A percentile compares a stretch with the other conserved stretches of the same genome.
phyloP scores from a whole-genome alignment of 2,113 vertebrate species.

The Psittacara wagleri region DNA sequence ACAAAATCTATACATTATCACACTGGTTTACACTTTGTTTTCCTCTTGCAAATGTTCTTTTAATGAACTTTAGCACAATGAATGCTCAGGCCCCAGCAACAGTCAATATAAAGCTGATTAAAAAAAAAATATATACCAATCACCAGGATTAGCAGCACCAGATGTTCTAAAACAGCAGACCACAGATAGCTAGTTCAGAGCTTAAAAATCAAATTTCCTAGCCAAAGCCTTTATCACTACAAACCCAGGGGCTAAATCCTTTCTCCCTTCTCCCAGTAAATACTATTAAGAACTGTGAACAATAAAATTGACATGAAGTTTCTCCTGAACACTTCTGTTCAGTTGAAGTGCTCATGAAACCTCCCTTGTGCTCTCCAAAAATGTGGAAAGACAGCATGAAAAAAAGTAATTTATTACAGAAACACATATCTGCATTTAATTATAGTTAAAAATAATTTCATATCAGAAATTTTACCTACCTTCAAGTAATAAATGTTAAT shows the following conservation, averaged over 20 bases:
- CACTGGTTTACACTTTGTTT: not conserved
- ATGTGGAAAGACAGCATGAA: not conserved
- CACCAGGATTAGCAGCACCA: constrained; percentile 51
- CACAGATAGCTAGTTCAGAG: constrained; percentile 38
- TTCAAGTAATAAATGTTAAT: not conserved
- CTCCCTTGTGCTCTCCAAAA: not conserved
- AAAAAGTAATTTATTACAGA: not conserved
- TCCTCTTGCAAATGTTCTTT: not conserved
- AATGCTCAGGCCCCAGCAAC: not conserved
- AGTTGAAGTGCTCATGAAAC: not conserved
- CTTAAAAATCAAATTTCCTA: constrained; percentile 59
- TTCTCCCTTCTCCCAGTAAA: not conserved
- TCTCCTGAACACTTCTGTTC: not conserved
- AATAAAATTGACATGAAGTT: not conserved
- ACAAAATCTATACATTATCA: not conserved
- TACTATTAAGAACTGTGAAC: not conserved
- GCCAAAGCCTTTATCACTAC: constrained; percentile 12
- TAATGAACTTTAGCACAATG: not conserved
- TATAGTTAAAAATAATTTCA: not conserved
- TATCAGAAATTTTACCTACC: not conserved
- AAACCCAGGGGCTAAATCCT: not conserved
- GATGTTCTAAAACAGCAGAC: constrained; percentile 33
- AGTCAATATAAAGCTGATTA: constrained; percentile 42
- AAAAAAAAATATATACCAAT: constrained; percentile 37
- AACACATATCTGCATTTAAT: not conserved